Base-by-base conservation (phyloP, 2,888 invertebrate genomes). In the Aquatica leii region DNA sequence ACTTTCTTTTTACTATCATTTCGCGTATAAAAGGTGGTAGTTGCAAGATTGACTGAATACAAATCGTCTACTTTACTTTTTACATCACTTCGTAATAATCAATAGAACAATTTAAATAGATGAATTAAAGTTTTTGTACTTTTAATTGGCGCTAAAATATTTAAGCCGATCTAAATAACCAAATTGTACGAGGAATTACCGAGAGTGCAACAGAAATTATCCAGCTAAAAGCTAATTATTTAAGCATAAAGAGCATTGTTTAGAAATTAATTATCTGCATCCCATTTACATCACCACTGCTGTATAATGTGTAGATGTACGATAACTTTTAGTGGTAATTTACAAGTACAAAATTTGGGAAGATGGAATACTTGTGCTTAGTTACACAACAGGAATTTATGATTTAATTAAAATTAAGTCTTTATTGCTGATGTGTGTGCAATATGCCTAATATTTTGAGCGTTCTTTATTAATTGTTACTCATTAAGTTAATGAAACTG, bases 21-120 rank as follows among this genome's bases (percentile, higher is more conserved):
- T 14, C 17, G 41, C 9, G 17, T 12, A 17, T 43, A 43, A 43
- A 40, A 40, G 40, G 40, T 40, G 14, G 41, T 2, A 17, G 14
- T 43, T 43, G 41, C 41, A 8, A 43, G 41, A 43, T 43, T 43
- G 41, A 43, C 41, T 43, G 41, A 43, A 43, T 43, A 43, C 41
- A 43, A 43, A 43, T 43, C 5, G 41, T 14, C 14, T 43, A 17
- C 8, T 43, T 43, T 12, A 43, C 41, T 43, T 43, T 17, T 43
- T 6, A 2, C 14, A 14, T 17, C 41, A 43, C 41, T 43, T 17
- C 17, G 41, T 43, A 14, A 43, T 43, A 14, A 43, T 43, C 14
- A 43, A 14, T 43, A 14, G 17, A 17, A 17, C 41, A 17, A 43
- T 43, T 43, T 43, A 43, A 43, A 43, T 43, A 43, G 17, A 43